Evolutionary conservation across 1,140 invertebrate genomes (phyloP), one percentile per base, ranked within the genome.

Genomic region (Lucilia sericata): DNA sequence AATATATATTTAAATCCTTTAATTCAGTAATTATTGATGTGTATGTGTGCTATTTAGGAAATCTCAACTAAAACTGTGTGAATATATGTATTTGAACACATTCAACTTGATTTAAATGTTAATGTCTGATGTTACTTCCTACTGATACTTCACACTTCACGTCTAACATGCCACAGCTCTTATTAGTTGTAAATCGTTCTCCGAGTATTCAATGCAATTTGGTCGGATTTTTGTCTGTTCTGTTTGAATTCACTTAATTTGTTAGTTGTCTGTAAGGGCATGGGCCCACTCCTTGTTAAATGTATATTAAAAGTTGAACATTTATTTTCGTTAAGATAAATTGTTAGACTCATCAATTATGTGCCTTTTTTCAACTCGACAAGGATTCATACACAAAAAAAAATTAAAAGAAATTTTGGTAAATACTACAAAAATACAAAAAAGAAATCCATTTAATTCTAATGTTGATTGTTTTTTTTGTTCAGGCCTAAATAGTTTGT

Each of bases 311-410:
- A 70, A 70, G 65, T 70, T 70, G 4, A 70, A 70, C 65, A 70
- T 70, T 70, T 70, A 70, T 70, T 70, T 70, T 70, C 19, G 65
- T 70, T 70, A 70, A 70, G n/a, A 70, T 70, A 70, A 70, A 70
- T 70, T 70, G 65, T 70, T 70, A 21, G 65, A 25, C 65, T 70
- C 65, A 70, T 70, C 65, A 70, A 70, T 70, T 70, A 70, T 70
- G n/a, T 70, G 65, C 65, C 21, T 21, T 21, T 21, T n/a, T 70
- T 30, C 3, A 1, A 2, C 25, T 10, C n/a, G n/a, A 21, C 21
- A 70, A 70, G 60, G 60, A 25, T 42, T 42, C 5, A 42, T 42
- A 42, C 5, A n/a, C 60, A 70, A 70, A 70, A 70, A 70, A 70
- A 70, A 70, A n/a, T 8, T 19, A 19, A 70, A 21, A 21, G n/a